Evolutionary conservation across 2,888 invertebrate species (phyloP), one percentile per base, ranked within the genome.

Genomic region (Trachelus iudaicus): DNA sequence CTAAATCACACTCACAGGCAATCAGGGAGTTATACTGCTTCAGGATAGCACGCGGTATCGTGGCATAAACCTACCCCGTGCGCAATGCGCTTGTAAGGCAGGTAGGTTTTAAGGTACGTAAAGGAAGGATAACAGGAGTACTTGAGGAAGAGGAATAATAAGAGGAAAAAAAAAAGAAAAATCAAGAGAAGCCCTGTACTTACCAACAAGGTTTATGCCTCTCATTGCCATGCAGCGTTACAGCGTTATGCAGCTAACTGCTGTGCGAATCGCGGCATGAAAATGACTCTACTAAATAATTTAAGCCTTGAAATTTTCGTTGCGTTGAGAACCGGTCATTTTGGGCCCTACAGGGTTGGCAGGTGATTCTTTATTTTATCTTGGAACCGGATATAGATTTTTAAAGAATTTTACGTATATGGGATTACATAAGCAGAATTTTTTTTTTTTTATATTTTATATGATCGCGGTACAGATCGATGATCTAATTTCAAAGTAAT

Each of bases 151-250:
- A 73, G 23, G 34, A 73, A 73, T 33, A 73, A 30, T n/a, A 30
- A 73, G 4, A 73, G 30, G 12, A 30, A 3, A 4, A 71, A 71
- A 33, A 34, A 23, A 71, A 30, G n/a, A 71, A 34, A 73, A 73
- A 15, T 56, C 56, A 56, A 56, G 56, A 56, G 71, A 71, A 71
- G 71, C 71, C 82, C 82, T 77, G 83, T 81, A 82, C 81, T 87
- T 85, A 84, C 83, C 80, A 40, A 76, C 77, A 73, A 77, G 34
- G 74, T 78, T 82, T 79, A 80, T 75, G 76, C 33, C 73, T 69
- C 80, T 76, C 56, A 73, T 75, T 77, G 31, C 56, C 80, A 79
- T 79, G 77, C 80, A 73, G 76, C 75, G 69, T 76, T 77, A 77
- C 73, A 75, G n/a, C 76, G 81, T 71, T 71, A 75, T 75, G 34